Base-by-base conservation (phyloP, 2,113 vertebrate genomes). In the Acrocephalus arundinaceus region DNA sequence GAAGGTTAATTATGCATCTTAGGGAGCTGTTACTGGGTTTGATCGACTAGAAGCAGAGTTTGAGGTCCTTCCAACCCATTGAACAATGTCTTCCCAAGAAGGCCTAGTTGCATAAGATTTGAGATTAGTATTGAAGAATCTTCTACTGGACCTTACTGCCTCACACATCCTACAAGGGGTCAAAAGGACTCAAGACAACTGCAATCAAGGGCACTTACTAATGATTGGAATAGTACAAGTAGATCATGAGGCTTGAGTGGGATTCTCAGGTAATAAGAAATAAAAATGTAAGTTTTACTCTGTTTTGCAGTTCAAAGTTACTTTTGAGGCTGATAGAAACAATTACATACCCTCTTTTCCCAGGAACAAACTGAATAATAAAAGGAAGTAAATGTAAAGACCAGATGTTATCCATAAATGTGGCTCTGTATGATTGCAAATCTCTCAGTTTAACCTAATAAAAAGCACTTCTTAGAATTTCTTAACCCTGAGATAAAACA, bases 401-500 rank as follows among this genome's bases (percentile, higher is more conserved):
- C 37, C 94, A 96, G 90, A 96, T 94, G 92, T 87, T 87, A 35
- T 85, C 57, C 79, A 87, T 96, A 96, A 93, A 92, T 15, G 52
- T 85, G 52, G 48, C 35, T 90, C 79, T 90, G 73, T 74, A 95
- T 76, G 65, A 94, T 93, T 94, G 93, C 68, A 94, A 93, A 90
- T 82, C 48, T 92, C 65, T 72, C 68, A 68, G 68, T 90, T 94
- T 90, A 92, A 85, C 48, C 72, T 86, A 90, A 96, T 78, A 90
- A 97, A 97, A 92, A 95, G 18, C 72, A 90, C 48, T 96, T 80
- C 81, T 94, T 63, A 81, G 61, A 92, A 83, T 95, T 95, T 94
- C 85, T 94, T 90, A 96, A 78, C 57, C 24, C 58, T 91, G 70
- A 96, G 77, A 96, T 91, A 82, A 92, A 95, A 91, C 91, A 93